Evolutionary conservation across 2,113 vertebrate species (phyloP).

Genomic region (Nannobrachium achirus): DNA sequence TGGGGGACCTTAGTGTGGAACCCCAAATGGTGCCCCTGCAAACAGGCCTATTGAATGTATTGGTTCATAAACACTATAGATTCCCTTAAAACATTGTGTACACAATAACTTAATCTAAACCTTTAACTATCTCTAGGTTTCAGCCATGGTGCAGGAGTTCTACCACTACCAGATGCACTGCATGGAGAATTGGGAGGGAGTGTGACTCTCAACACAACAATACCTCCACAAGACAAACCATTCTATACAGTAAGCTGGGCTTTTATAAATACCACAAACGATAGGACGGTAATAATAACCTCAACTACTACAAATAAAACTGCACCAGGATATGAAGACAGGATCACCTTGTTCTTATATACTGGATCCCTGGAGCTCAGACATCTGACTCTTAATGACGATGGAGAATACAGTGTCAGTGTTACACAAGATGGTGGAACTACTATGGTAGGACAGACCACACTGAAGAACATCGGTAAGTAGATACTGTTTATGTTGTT

Average conservation of each 20-base stretch:
- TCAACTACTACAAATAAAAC: no score
- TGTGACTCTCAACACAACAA: neutral
- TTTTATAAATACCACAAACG: neutral
- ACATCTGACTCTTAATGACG: constrained; percentile 8
- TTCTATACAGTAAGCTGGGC: neutral
- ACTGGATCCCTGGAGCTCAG: constrained; percentile 2
- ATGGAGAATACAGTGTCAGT: constrained; percentile 10
- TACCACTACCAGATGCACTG: neutral
- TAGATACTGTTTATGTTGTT: no score
- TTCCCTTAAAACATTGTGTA: no score
- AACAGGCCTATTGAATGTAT: no score
- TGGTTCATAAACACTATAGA: no score
- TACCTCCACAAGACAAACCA: neutral
- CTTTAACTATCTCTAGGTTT: neutral
- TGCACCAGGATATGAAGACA: neutral
- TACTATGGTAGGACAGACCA: neutral
- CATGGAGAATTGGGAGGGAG: neutral
- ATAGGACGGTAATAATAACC: no score
- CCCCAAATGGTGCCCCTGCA: no score
- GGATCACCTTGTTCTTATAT: neutral
- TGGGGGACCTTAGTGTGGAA: no score
- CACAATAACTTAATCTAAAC: no score
- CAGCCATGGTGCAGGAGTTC: neutral
- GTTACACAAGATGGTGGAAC: neutral
- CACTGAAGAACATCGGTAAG: constrained; percentile 16